phyloP scores from a whole-genome alignment of 2,797 vertebrate genomes.

The Distichodus sexfasciatus region DNA sequence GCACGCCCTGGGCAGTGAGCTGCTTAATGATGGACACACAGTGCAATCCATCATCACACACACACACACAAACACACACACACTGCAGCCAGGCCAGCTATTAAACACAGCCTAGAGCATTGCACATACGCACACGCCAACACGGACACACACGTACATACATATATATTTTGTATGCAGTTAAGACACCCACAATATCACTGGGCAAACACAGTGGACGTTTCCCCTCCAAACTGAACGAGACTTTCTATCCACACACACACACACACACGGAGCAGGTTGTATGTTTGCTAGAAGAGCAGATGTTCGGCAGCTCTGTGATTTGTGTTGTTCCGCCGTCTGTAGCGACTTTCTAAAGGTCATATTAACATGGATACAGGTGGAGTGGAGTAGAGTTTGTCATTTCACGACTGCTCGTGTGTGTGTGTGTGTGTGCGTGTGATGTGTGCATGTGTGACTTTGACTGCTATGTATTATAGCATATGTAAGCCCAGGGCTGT shows the following conservation, averaged over 20 bases:
- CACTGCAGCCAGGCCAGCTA: slow-evolving; percentile 43
- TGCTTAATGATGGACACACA: slow-evolving; percentile 54
- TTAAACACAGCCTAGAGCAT: slow-evolving; percentile 50
- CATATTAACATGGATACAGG: slow-evolving; percentile 3
- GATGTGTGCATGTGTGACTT: no score
- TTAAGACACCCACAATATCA: slow-evolving; percentile 6
- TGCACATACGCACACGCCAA: slow-evolving; percentile 17
- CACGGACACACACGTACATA: slow-evolving; percentile 1
- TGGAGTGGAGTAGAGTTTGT: no score
- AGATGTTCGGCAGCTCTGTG: neutral
- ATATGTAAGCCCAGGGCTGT: no score
- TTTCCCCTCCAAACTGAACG: neutral
- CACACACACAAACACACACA: slow-evolving; percentile 48
- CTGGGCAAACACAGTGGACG: neutral
- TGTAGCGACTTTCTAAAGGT: slow-evolving; percentile 5
- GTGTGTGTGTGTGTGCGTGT: neutral
- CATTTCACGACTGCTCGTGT: no score
- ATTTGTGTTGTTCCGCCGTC: neutral
- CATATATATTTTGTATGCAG: slow-evolving; percentile 17
- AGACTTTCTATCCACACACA: neutral
- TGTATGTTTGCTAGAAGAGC: neutral
- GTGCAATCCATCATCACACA: slow-evolving; percentile 52
- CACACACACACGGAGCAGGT: neutral
- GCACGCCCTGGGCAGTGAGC: slow-evolving; percentile 42
- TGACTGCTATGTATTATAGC: no score